Evolutionary conservation across 2,888 invertebrate species (phyloP).

Genomic region (Cryptocheilus praepositus): DNA sequence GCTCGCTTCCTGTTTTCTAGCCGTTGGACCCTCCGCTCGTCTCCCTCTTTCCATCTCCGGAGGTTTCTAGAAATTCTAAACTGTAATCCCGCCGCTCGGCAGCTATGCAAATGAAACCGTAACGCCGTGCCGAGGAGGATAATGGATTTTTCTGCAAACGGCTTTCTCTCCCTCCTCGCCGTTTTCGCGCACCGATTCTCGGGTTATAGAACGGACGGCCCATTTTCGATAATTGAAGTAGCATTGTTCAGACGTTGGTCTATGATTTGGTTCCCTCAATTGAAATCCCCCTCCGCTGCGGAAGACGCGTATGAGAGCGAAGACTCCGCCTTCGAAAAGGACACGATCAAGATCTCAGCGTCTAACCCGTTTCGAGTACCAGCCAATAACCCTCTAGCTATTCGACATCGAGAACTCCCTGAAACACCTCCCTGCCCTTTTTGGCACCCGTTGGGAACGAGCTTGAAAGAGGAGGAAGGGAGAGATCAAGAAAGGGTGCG

Average conservation of each 20-base stretch:
- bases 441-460: neutral
- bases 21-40: neutral
- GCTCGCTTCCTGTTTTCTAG: slow-evolving; percentile 42
- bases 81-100: too few relatives aligned
- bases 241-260: too few relatives aligned
- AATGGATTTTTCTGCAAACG: too few relatives aligned
- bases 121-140: slow-evolving; percentile 17
- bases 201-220: too few relatives aligned
- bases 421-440: slow-evolving; percentile 3
- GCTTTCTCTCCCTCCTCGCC: slow-evolving; percentile 18
- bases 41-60: neutral
- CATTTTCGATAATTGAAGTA: too few relatives aligned
- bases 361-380: too few relatives aligned
- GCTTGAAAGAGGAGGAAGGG: neutral
- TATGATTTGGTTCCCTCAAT: too few relatives aligned
- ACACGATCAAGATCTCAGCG: too few relatives aligned
- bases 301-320: slow-evolving; percentile 3
- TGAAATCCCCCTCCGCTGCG: too few relatives aligned
- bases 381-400: neutral
- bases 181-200: slow-evolving; percentile 10
- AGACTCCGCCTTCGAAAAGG: slow-evolving; percentile 7
- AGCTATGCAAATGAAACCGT: slow-evolving; percentile 24
- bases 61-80: neutral
- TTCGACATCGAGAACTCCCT: slow-evolving; percentile 1
- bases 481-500: neutral